Percentiles rank a stretch among this genome's conserved stretches.
Evolutionary conservation across 2,888 invertebrate species (phyloP).

Genomic region (Lagria hirta): DNA sequence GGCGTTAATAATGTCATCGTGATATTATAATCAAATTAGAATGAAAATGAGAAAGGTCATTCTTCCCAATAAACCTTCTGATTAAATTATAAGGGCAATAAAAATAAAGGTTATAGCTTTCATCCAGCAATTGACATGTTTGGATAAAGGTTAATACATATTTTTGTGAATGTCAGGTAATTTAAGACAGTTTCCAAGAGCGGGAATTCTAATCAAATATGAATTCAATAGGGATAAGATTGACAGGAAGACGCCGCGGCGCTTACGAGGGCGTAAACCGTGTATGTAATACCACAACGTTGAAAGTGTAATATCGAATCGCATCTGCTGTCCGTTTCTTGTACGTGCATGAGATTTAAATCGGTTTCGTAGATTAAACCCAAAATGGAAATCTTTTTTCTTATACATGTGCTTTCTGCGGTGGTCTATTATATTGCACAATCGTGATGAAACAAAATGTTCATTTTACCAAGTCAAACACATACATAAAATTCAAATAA

Average conservation of each 20-base stretch:
- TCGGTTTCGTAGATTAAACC: slow-evolving; percentile 47
- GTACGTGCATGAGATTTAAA: slow-evolving; percentile 50
- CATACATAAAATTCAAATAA: too few relatives aligned
- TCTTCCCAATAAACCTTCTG: slow-evolving; percentile 46
- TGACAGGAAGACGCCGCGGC: slow-evolving; percentile 22
- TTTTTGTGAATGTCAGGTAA: too few relatives aligned
- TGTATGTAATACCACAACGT: slow-evolving; percentile 39
- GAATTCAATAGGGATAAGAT: slow-evolving; percentile 16
- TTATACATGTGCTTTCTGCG: slow-evolving; percentile 44
- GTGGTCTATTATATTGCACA: slow-evolving; percentile 42
- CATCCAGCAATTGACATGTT: slow-evolving; percentile 45
- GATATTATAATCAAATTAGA: slow-evolving; percentile 49
- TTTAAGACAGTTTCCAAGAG: too few relatives aligned
- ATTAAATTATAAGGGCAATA: slow-evolving; percentile 53
- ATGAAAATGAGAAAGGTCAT: slow-evolving; percentile 48
- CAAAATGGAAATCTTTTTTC: slow-evolving; percentile 46
- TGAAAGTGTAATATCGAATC: slow-evolving; percentile 45
- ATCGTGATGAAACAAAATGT: too few relatives aligned
- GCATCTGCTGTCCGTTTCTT: slow-evolving; percentile 49
- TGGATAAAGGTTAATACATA: slow-evolving; percentile 42
- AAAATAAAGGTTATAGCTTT: slow-evolving; percentile 49
- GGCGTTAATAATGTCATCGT: slow-evolving; percentile 45
- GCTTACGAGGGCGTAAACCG: slow-evolving; percentile 43
- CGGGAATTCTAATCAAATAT: slow-evolving; percentile 14
- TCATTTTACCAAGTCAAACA: too few relatives aligned